Evolutionary conservation across 2,113 vertebrate genomes (phyloP).

Genomic region (Vimba vimba): DNA sequence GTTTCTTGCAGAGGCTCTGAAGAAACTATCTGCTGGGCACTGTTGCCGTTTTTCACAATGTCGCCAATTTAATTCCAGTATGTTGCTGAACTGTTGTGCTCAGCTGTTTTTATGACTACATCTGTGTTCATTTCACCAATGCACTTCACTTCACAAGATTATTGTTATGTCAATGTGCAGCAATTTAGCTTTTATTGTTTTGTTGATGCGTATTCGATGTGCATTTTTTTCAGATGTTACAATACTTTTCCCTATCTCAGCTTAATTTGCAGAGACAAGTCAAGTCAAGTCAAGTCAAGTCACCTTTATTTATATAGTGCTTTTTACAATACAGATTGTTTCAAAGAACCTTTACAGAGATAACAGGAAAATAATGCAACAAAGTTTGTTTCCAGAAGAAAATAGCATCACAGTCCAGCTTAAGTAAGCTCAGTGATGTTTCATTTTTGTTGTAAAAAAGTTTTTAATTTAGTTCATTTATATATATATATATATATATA

Average conservation of each 20-base stretch:
- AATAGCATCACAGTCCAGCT: too few species aligned
- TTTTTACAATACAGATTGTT: too few species aligned
- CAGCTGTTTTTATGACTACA: constrained; percentile 1
- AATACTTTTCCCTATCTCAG: neutral
- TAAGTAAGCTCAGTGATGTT: too few species aligned
- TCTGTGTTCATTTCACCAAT: neutral
- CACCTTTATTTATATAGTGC: too few species aligned
- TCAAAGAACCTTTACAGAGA: too few species aligned
- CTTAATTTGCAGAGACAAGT: neutral
- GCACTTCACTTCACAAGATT: neutral
- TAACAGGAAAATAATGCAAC: too few species aligned
- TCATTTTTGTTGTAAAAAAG: too few species aligned
- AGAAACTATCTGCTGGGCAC: neutral
- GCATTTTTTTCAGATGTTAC: neutral
- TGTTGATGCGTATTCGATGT: neutral
- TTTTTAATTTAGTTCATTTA: too few species aligned
- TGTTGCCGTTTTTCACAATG: neutral
- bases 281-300: too few species aligned
- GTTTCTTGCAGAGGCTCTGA: constrained; percentile 22
- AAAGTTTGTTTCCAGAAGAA: too few species aligned
- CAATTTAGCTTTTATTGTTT: neutral
- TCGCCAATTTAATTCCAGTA: constrained; percentile 20
- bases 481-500: too few species aligned
- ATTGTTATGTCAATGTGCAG: constrained; percentile 5
- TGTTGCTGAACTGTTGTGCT: constrained; percentile 3